A percentile compares a stretch with the other conserved stretches of the same genome.
phyloP scores from a whole-genome alignment of 2,888 invertebrate species.

The Quadroppia sp. region DNA sequence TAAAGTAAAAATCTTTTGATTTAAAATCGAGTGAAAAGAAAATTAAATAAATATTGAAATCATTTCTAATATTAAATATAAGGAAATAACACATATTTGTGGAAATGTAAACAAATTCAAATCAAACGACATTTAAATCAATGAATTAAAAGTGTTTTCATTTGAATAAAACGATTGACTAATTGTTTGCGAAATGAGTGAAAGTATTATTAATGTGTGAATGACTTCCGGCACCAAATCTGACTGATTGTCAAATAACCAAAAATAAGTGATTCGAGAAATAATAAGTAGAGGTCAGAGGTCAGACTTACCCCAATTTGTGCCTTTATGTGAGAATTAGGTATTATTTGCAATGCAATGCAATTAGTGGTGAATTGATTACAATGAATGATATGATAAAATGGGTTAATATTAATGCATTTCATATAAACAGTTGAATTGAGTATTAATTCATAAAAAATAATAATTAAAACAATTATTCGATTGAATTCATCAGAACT shows the following conservation, averaged over 20 bases:
- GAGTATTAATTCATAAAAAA: neutral
- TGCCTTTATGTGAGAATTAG: slow-evolving; percentile 44
- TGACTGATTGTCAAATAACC: neutral
- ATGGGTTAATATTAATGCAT: slow-evolving; percentile 36
- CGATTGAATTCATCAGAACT: no score
- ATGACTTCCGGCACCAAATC: neutral
- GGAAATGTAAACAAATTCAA: no score
- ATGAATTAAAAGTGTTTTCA: no score
- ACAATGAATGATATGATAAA: slow-evolving; percentile 37
- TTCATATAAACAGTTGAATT: neutral
- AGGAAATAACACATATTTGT: no score
- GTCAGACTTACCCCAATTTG: slow-evolving; percentile 45
- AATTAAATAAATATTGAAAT: no score
- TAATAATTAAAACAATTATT: no score
- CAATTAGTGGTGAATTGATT: slow-evolving; percentile 45
- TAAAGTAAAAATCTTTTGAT: neutral
- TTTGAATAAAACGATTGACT: no score
- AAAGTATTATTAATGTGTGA: neutral
- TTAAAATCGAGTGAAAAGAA: neutral
- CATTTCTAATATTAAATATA: no score
- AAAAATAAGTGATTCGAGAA: no score
- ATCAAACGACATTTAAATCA: neutral
- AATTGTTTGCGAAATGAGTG: no score
- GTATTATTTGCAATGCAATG: slow-evolving; percentile 47
- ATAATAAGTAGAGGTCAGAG: slow-evolving; percentile 24